phyloP scores from a whole-genome alignment of 2,797 vertebrate species.

The Falco concolor region DNA sequence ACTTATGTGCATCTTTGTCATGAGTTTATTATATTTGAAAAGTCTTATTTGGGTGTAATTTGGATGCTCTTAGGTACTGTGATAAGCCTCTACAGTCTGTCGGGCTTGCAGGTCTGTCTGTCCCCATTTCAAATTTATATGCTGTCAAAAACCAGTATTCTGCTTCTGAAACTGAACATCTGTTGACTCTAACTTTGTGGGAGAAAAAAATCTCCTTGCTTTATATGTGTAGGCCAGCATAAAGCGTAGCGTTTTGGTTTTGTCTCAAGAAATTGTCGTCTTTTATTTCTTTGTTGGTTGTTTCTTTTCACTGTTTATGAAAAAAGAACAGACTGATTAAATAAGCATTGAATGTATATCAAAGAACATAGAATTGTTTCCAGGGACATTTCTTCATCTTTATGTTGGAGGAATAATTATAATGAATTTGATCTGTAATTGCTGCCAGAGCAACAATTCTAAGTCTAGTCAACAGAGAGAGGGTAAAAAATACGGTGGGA shows the following conservation, averaged over 20 bases:
- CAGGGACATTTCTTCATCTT: conserved; percentile 24
- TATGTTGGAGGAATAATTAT: conserved; percentile 16
- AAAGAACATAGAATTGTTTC: conserved; percentile 19
- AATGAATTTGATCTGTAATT: conserved; percentile 26
- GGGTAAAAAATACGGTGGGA: background rate
- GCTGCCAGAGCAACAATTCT: conserved; percentile 46
- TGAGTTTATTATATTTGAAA: background rate
- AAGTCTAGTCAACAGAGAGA: conserved; percentile 5
- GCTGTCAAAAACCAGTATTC: background rate
- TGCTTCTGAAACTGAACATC: background rate
- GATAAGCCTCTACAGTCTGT: background rate
- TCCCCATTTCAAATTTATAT: background rate
- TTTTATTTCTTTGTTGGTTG: background rate
- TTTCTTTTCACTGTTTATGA: background rate
- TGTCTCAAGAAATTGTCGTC: background rate
- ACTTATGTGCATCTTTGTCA: background rate
- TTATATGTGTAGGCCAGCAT: background rate
- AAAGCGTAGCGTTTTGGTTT: background rate
- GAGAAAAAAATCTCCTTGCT: background rate
- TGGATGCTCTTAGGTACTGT: background rate
- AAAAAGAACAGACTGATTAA: background rate
- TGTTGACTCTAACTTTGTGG: background rate
- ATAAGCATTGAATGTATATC: background rate
- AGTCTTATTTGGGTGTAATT: background rate
- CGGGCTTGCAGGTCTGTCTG: background rate